Conservation (phyloP, 2,797 vertebrate species). For the Parotocinclus haroldoi region DNA sequence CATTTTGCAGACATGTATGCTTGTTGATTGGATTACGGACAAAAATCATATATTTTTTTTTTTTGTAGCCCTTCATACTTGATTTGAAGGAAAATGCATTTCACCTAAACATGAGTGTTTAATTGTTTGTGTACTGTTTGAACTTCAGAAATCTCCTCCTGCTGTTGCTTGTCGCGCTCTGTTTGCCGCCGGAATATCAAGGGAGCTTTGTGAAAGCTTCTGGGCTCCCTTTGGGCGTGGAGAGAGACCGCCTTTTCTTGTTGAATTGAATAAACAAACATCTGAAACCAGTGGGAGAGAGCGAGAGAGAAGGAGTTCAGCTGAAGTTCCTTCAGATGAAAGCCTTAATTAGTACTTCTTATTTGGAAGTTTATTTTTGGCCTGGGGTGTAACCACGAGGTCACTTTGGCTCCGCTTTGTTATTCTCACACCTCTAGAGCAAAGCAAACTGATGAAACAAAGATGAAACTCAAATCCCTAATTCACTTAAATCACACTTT, state of each 20-base stretch:
- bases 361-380: conserved; percentile 3
- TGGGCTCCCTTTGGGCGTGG: conserved; percentile 8
- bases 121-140: too few relatives aligned
- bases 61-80: too few relatives aligned
- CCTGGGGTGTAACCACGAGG: conserved; percentile 6
- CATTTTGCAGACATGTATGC: too few relatives aligned
- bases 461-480: conserved; percentile 18
- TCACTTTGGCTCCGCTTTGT: neutral
- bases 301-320: conserved; percentile 1
- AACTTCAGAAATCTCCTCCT: neutral
- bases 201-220: conserved; percentile 18
- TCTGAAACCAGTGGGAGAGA: conserved; percentile 11
- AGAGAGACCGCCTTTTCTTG: neutral
- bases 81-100: neutral
- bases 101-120: neutral
- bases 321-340: conserved; percentile 16
- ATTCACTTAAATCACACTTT: too few relatives aligned
- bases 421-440: neutral
- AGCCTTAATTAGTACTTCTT: conserved; percentile 6
- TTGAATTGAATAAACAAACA: conserved; percentile 27
- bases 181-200: conserved; percentile 10
- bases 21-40: too few relatives aligned
- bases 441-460: conserved; percentile 37
- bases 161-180: neutral
- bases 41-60: too few relatives aligned